phyloP scores from a whole-genome alignment of 2,113 vertebrate species.

The Electrona antarctica region DNA sequence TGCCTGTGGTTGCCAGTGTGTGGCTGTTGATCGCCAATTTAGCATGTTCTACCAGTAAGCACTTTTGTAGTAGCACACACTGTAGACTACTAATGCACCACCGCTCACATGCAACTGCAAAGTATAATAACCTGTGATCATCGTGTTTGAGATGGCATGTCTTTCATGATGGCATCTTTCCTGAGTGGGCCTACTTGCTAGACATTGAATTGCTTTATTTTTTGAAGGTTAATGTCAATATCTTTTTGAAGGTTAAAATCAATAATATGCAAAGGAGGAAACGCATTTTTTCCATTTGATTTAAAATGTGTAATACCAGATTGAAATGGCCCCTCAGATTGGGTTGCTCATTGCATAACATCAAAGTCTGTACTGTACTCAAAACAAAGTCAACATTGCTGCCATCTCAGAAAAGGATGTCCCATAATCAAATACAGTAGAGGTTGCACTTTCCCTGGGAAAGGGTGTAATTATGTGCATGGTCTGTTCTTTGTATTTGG shows the following conservation, averaged over 20 bases:
- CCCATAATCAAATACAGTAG: constrained; percentile 28
- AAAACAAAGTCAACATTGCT: constrained; percentile 55
- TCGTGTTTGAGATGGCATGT: constrained; percentile 10
- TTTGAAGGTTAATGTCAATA: not conserved
- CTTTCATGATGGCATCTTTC: not conserved
- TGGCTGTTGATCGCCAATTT: constrained; percentile 17
- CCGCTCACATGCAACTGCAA: constrained; percentile 22
- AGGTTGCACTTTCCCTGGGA: constrained; percentile 55
- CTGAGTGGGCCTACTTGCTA: not conserved
- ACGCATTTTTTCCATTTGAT: constrained; percentile 61
- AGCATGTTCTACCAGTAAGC: constrained; percentile 38
- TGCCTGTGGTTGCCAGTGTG: constrained; percentile 18
- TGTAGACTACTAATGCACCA: constrained; percentile 20
- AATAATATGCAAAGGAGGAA: not conserved
- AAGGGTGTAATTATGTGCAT: constrained; percentile 54
- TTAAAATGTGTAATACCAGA: constrained; percentile 62
- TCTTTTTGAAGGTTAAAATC: not conserved
- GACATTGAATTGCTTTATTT: no score
- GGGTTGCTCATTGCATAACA: constrained; percentile 27
- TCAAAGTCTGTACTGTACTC: constrained; percentile 34
- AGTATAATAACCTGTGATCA: not conserved
- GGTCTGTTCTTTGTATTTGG: constrained; percentile 70
- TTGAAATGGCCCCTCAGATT: constrained; percentile 48
- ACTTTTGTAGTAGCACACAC: constrained; percentile 39
- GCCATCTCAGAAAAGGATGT: constrained; percentile 40